These are phyloP conservation scores for Matsumyia berberina DNA, from an alignment of 2,888 invertebrate species.

Conservation along the genomic window DNA sequence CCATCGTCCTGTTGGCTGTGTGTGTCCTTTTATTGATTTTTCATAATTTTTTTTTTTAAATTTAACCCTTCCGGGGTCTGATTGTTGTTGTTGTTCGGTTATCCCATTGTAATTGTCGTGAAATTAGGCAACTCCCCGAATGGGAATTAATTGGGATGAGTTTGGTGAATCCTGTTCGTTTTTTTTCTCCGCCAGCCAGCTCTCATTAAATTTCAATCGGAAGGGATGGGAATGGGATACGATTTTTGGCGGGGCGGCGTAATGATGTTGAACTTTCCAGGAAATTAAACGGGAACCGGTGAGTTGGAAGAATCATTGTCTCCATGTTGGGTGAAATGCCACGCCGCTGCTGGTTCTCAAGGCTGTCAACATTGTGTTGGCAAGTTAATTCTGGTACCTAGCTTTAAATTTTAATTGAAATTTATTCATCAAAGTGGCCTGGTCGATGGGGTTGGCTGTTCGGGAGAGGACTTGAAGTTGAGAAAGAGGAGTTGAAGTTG, in stretches of 20 bases:
- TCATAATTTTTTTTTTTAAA: slow-evolving; percentile 52
- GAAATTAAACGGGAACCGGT: slow-evolving; percentile 61
- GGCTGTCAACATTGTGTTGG: slow-evolving; percentile 25
- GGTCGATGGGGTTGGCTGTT: too few relatives aligned
- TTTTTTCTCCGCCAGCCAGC: not conserved
- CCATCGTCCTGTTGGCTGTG: slow-evolving; percentile 36
- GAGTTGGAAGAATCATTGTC: slow-evolving; percentile 41
- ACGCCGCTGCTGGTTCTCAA: not conserved
- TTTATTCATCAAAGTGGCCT: not conserved
- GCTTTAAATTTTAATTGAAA: slow-evolving; percentile 17
- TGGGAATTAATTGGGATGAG: slow-evolving; percentile 56
- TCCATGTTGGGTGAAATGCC: not conserved
- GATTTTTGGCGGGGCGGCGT: slow-evolving; percentile 49
- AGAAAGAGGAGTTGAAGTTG: too few relatives aligned
- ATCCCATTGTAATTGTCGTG: slow-evolving; percentile 70
- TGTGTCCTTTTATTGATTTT: slow-evolving; percentile 72
- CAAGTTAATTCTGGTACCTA: slow-evolving; percentile 1
- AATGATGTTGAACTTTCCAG: slow-evolving; percentile 62
- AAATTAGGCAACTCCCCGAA: slow-evolving; percentile 67
- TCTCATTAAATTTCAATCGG: slow-evolving; percentile 45
- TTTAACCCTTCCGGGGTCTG: slow-evolving; percentile 66
- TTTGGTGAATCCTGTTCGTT: slow-evolving; percentile 19
- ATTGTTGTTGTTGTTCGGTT: slow-evolving; percentile 55
- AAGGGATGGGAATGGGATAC: slow-evolving; percentile 5
- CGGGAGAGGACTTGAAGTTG: too few relatives aligned